Evolutionary conservation across 2,797 vertebrate species (phyloP).

Genomic region (Dipus sagitta): DNA sequence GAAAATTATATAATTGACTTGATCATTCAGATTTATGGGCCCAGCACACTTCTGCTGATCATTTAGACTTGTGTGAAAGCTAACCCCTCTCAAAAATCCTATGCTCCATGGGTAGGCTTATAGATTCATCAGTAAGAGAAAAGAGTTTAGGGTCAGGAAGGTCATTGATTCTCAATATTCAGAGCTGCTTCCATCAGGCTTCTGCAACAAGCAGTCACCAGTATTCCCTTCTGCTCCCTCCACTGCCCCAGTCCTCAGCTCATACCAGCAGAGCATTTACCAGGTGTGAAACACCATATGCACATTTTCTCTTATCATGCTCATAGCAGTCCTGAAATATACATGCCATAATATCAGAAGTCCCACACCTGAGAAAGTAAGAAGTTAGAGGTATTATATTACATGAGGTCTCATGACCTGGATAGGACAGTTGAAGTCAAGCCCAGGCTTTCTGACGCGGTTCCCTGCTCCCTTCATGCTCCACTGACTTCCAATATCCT

Average conservation of each 20-base stretch:
- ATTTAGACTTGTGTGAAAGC: background rate
- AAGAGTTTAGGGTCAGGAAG: background rate
- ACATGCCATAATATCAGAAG: background rate
- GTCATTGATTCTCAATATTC: background rate
- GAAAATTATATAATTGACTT: slow-evolving; percentile 13
- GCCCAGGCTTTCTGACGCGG: background rate
- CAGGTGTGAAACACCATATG: fast-evolving
- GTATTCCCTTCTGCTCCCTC: background rate
- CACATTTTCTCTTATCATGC: background rate
- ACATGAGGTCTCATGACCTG: background rate
- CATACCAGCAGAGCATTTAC: background rate
- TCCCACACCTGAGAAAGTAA: background rate
- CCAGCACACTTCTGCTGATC: too few relatives aligned
- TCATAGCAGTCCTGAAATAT: background rate
- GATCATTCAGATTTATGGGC: background rate
- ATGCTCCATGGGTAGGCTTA: background rate
- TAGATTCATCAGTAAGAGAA: background rate
- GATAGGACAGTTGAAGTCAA: background rate
- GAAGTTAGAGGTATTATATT: background rate
- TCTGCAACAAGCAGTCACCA: background rate
- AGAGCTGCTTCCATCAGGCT: background rate
- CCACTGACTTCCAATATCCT: too few relatives aligned
- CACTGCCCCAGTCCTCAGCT: background rate
- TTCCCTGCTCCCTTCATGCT: background rate
- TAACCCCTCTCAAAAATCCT: background rate